phyloP scores from a whole-genome alignment of 1,140 invertebrate species.

The Heliothis subflexa region DNA sequence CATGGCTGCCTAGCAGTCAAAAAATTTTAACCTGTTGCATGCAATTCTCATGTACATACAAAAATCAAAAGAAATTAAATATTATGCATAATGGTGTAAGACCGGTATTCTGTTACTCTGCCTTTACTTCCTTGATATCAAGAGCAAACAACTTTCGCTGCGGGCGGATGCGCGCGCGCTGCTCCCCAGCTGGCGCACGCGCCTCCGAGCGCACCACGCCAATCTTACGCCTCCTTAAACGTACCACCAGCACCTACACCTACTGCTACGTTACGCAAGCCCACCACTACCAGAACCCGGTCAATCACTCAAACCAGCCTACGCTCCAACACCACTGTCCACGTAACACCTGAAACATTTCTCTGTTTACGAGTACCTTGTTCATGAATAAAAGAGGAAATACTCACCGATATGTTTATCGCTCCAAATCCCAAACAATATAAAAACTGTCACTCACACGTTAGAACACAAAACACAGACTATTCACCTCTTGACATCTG shows the following conservation, averaged over 20 bases:
- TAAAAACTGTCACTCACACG: constrained; percentile 82
- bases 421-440: constrained; percentile 82
- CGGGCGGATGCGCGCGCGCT: constrained; percentile 47
- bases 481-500: constrained; percentile 85
- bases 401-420: constrained; percentile 82
- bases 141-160: constrained; percentile 82
- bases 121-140: constrained; percentile 73
- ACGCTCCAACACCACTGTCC: constrained; percentile 16
- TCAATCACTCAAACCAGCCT: constrained; percentile 31
- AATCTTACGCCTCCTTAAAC: constrained; percentile 14
- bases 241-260: constrained; percentile 48
- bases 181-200: constrained; percentile 54
- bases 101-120: constrained; percentile 56
- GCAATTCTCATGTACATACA: constrained; percentile 23
- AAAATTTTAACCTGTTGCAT: background rate
- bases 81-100: constrained; percentile 51
- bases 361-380: constrained; percentile 38
- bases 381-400: constrained; percentile 63
- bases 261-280: constrained; percentile 61
- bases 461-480: constrained; percentile 81
- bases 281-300: constrained; percentile 17
- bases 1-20: background rate
- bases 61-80: constrained; percentile 15
- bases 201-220: constrained; percentile 12
- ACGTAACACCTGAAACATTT: constrained; percentile 45